These are phyloP conservation scores for Sinohyriopsis cumingii DNA, from an alignment of 2,888 invertebrate genomes.

Conservation along the genomic window DNA sequence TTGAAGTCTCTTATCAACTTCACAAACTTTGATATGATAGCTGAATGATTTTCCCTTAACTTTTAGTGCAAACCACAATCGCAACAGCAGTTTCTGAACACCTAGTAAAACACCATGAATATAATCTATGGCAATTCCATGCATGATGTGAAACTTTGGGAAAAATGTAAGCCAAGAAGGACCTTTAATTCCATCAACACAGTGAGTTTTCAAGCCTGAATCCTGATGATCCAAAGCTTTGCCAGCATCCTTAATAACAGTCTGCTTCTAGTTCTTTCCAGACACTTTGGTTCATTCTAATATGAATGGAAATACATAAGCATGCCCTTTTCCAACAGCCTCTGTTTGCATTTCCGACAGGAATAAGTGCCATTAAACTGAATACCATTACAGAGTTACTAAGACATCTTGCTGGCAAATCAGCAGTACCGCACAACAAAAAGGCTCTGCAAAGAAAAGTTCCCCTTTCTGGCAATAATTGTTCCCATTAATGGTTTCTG, in stretches of 20 bases:
- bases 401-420: conserved; percentile 26
- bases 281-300: conserved; percentile 13
- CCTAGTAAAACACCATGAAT: conserved; percentile 37
- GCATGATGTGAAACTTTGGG: no score
- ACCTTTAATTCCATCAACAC: no score
- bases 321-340: conserved; percentile 19
- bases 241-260: conserved; percentile 12
- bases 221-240: conserved; percentile 6
- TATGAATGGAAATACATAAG: conserved; percentile 22
- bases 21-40: no score
- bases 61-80: conserved; percentile 23
- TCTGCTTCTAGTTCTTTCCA: conserved; percentile 5
- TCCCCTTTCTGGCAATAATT: conserved; percentile 10
- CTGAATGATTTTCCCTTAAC: no score
- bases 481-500: conserved; percentile 20
- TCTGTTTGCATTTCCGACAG: conserved; percentile 26
- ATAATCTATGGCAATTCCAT: conserved; percentile 27
- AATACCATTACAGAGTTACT: conserved; percentile 20
- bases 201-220: conserved; percentile 1
- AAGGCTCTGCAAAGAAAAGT: conserved; percentile 7
- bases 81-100: conserved; percentile 26
- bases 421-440: conserved; percentile 22
- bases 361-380: conserved; percentile 25
- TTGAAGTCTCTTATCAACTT: no score
- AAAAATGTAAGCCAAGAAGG: no score